Percentiles rank a stretch among this genome's conserved stretches.
Evolutionary conservation across 2,113 vertebrate genomes (phyloP).

Genomic region (Tyto alba): DNA sequence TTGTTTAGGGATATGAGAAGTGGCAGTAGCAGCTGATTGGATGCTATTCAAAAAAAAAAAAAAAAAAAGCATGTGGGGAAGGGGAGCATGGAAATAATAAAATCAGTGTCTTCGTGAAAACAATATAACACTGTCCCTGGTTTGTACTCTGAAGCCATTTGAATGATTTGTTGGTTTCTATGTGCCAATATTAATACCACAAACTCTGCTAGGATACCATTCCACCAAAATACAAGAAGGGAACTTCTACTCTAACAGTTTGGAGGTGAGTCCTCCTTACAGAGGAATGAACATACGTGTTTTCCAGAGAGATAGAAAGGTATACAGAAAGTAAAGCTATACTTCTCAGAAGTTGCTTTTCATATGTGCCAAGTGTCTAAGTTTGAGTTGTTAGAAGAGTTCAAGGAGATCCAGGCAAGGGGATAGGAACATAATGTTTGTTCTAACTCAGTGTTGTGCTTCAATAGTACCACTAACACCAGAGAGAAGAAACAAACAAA

Average conservation of each 20-base stretch:
- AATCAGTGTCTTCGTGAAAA: not conserved
- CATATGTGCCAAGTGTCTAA: not conserved
- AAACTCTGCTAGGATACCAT: not conserved
- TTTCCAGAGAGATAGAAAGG: not conserved
- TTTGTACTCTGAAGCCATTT: not conserved
- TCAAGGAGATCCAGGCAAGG: not conserved
- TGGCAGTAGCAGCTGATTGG: not conserved
- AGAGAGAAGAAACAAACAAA: too few relatives aligned
- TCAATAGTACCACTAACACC: not conserved
- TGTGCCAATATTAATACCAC: not conserved
- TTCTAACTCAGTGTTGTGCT: not conserved
- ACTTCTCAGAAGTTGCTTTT: not conserved
- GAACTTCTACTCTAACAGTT: not conserved
- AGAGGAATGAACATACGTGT: not conserved
- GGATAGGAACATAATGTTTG: not conserved
- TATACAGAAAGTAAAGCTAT: not conserved
- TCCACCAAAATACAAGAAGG: too few relatives aligned
- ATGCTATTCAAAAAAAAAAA: not conserved
- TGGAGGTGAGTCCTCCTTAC: not conserved
- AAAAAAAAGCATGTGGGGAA: too few relatives aligned
- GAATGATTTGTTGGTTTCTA: not conserved
- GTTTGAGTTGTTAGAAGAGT: not conserved
- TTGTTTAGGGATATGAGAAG: not conserved
- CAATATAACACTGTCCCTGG: not conserved
- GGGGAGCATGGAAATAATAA: too few relatives aligned